These are phyloP conservation scores for Threskiornis aethiopicus DNA, from an alignment of 2,797 vertebrate genomes.

Conservation along the genomic window DNA sequence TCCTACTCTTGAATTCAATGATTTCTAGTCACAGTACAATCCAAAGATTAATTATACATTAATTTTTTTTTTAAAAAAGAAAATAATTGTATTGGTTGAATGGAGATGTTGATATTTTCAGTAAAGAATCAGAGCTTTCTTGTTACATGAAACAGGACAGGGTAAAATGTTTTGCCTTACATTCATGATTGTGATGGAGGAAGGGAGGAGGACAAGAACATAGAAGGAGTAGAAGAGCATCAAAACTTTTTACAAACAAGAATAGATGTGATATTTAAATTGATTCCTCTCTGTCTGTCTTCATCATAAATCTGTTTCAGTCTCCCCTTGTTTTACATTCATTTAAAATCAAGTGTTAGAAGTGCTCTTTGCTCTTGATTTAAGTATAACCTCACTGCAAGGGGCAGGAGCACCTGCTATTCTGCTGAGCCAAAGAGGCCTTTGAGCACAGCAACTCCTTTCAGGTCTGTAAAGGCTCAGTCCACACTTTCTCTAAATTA, in stretches of 20 bases:
- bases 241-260: background rate
- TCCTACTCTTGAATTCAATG: background rate
- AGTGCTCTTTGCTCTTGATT: background rate
- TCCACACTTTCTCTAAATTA: background rate
- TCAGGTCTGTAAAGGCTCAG: background rate
- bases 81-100: background rate
- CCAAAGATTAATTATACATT: background rate
- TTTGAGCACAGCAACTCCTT: background rate
- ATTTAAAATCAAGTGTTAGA: background rate
- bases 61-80: background rate
- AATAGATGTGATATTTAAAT: background rate
- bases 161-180: background rate
- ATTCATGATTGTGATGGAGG: background rate
- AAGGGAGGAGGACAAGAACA: background rate
- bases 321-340: background rate
- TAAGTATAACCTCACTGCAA: background rate
- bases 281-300: background rate
- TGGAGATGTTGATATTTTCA: background rate
- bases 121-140: background rate
- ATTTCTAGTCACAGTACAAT: background rate
- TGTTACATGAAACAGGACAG: background rate
- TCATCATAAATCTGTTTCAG: background rate
- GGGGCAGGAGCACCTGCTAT: background rate
- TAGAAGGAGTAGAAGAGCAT: background rate
- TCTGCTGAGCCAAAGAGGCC: background rate